Conservation (phyloP, 2,888 invertebrate species). For the Epinotia demarniana region DNA sequence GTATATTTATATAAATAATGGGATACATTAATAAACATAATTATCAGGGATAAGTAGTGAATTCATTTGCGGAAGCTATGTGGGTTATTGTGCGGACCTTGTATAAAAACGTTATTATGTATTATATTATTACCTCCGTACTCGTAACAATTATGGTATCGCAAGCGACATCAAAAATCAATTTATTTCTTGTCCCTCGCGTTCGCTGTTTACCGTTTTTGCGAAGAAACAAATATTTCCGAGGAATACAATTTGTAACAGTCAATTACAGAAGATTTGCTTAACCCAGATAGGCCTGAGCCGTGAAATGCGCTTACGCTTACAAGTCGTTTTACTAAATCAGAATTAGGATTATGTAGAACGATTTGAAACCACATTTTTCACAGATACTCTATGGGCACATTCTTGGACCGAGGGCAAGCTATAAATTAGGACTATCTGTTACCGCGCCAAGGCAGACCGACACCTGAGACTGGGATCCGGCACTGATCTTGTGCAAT, state of each 20-base stretch:
- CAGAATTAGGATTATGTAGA: conserved; percentile 29
- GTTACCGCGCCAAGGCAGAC: conserved; percentile 36
- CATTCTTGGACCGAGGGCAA: conserved; percentile 38
- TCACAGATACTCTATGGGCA: conserved; percentile 35
- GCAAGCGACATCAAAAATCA: conserved; percentile 75
- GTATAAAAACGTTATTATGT: conserved; percentile 46
- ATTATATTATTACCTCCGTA: no score
- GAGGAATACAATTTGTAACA: conserved; percentile 59
- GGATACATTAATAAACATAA: no score
- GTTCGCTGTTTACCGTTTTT: conserved; percentile 56
- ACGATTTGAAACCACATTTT: conserved; percentile 34
- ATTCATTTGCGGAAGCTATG: no score
- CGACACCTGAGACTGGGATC: conserved; percentile 43
- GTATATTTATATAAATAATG: no score
- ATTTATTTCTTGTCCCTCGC: conserved; percentile 68
- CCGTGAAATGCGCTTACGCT: conserved; percentile 40
- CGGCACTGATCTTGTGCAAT: conserved; percentile 41
- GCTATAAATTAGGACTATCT: conserved; percentile 45
- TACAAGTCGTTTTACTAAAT: conserved; percentile 29
- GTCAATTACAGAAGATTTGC: conserved; percentile 58
- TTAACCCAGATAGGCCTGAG: conserved; percentile 48
- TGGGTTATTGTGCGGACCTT: background rate
- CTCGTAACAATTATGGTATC: conserved; percentile 59
- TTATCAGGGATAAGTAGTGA: no score
- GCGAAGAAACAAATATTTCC: conserved; percentile 59